Base-by-base conservation (phyloP, 2,113 vertebrate species). In the Notiomystis cincta region DNA sequence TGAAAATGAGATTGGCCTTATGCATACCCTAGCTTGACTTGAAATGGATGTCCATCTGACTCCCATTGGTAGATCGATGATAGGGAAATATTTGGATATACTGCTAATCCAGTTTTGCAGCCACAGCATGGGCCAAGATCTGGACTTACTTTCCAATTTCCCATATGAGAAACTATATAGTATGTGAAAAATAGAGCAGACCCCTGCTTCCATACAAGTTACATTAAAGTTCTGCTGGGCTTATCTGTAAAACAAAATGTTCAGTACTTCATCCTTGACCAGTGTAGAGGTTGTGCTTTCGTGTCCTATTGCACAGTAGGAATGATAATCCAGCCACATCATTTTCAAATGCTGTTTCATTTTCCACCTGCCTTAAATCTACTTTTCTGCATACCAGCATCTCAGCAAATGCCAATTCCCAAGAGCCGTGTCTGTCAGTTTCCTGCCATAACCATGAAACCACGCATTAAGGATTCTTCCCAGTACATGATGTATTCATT, bases 301-400 rank as follows among this genome's bases (percentile, higher is more conserved):
- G 0, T 69, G 53, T 89, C 42, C 28, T 84, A 1, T 79, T 65
- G 24, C 50, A 61, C 18, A 73, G 38, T 40, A 90, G 50, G 50
- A 87, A 78, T 60, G 44, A 84, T 87, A 89, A 89, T 87, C 53
- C 27, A 66, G 69, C 31, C 61, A 77, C 66, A 60, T 56, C 0
- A 17, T 48, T 93, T 93, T 93, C 3, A 2, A 62, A 44, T 72
- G 40, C 53, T 45, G 5, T 87, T 91, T 90, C 70, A 37, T 94
- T 92, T 79, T 71, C 80, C 82, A 95, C 90, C 88, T 96, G 91
- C 72, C 64, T 95, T 76, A 83, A 77, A 89, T 89, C 75, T 95
- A 44, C 72, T 95, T 76, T 79, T 45, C 86, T 94, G 58, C 57
- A 76, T 44, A 81, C 31, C 44, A 66, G 11, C 4, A 4, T 82